Evolutionary conservation across 1,140 invertebrate genomes (phyloP), one percentile per base, ranked within the genome.

Genomic region (Frieseomelitta varia): DNA sequence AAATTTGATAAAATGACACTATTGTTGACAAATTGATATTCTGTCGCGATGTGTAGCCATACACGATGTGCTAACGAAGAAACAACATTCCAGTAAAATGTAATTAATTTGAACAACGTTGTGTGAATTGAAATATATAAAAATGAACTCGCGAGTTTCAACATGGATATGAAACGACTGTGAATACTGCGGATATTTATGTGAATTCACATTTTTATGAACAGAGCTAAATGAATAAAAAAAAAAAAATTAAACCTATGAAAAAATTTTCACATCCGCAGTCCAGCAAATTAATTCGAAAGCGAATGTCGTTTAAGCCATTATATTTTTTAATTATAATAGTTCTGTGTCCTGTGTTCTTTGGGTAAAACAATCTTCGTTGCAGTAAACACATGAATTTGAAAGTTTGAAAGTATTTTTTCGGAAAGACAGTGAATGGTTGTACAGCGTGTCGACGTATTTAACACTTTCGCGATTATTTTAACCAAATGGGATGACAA

Each of bases 401-500:
- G 74, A 65, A 12, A 39, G 63, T 30, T 81, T 17, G 10, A 55
- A 63, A 39, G 4, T n/a, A n/a, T 34, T 30, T 47, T 8, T 63
- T 21, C 27, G 39, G 30, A 51, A 74, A 55, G 58, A 73, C 73
- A 11, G 6, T 15, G 39, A 58, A 55, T 10, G 55, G 4, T 34
- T 61, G 11, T 61, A 47, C 8, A n/a, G 14, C 21, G 4, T 17
- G 19, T 11, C 27, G 71, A 81, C 71, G 63, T 56, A 10, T 77
- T 83, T 69, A 77, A 83, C 73, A 39, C 81, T 68, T 58, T 77
- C 81, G 81, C 63, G 81, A 58, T 56, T 47, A 21, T 2, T 55
- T 14, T 21, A 27, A 58, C 14, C 19, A 6, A 19, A 56, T 56
- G 15, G 55, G 6, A 56, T 19, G 12, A 56, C 55, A 19, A 56